Evolutionary conservation across 37 sponge, comb jelly and placozoan species (phyloP), one percentile per base, ranked within the genome.

Genomic region (Agelas oroides): DNA sequence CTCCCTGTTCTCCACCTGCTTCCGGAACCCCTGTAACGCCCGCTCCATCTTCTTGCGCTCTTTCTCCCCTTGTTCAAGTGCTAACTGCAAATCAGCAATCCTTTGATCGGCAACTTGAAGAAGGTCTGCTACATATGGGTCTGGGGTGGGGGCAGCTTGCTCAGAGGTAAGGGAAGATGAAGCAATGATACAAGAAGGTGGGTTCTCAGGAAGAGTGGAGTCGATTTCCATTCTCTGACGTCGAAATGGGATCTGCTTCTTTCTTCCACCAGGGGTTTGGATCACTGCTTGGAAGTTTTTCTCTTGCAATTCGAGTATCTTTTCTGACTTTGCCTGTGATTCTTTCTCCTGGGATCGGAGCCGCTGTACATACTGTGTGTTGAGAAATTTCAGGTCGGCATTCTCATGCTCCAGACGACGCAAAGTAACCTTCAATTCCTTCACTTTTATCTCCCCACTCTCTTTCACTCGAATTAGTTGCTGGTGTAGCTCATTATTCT

Each of bases 181-280:
- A 46, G n/a, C n/a, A n/a, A n/a, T n/a, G n/a, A n/a, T n/a, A n/a
- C 46, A 3, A 46, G 53, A 36, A 52, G 84, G 59, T 32, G 36
- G 41, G 18, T 59, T 75, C 54, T 78, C 71, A 40, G 98, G 95
- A 12, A 98, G 59, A n/a, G 83, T 38, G 30, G 76, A 77, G 46
- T 97, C 96, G 28, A 99, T 75, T 53, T 99, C 99, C 95, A 99
- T 97, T 21, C 98, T 78, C 75, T 97, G 99, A 24, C 97, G 80
- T 54, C 99, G 79, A 24, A 84, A 90, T 21, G 99, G 91, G 54
- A 99, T 86, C 64, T 89, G 91, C 69, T 90, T 94, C 77, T 93
- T 88, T 25, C 93, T 78, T 12, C 99, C 99, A 14, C 99, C 97
- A 17, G 99, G 99, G 53, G 99, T 99, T 70, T 95, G 91, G 23